These are phyloP conservation scores for Rotaria macrura DNA, from an alignment of 2,888 invertebrate species.

Conservation along the genomic window DNA sequence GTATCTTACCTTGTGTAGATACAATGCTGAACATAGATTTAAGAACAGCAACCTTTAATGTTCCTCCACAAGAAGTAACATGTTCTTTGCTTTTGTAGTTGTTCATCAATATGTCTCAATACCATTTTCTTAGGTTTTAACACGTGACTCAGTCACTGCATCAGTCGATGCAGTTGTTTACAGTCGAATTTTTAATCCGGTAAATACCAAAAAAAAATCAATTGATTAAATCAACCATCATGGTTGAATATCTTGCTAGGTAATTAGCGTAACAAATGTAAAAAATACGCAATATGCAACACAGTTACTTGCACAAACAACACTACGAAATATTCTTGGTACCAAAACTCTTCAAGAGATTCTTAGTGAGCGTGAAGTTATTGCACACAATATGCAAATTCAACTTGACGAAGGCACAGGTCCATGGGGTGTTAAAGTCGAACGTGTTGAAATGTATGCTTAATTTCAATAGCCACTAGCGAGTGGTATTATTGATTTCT, in stretches of 20 bases:
- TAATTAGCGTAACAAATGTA: constrained; percentile 42
- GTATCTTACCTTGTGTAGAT: constrained; percentile 68
- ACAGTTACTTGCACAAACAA: constrained; percentile 44
- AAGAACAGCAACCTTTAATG: constrained; percentile 36
- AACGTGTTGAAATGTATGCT: constrained; percentile 31
- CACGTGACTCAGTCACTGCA: constrained; percentile 46
- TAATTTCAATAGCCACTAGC: no score
- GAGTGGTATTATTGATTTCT: no score
- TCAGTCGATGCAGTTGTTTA: constrained; percentile 48
- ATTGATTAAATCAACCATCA: no score
- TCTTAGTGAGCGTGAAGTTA: constrained; percentile 24
- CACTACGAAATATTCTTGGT: constrained; percentile 43
- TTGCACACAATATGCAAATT: constrained; percentile 21
- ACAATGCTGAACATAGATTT: constrained; percentile 34
- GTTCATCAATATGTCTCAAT: constrained; percentile 39
- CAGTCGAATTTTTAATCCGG: constrained; percentile 43
- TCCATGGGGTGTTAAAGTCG: constrained; percentile 33
- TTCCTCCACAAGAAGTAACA: constrained; percentile 35
- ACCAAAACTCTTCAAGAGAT: constrained; percentile 32
- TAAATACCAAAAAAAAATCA: no score
- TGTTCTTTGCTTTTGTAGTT: constrained; percentile 27
- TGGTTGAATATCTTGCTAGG: no score
- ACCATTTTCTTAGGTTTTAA: constrained; percentile 35
- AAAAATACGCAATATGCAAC: constrained; percentile 44
- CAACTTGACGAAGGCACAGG: constrained; percentile 24